These are phyloP conservation scores for Sarcophaga caerulescens DNA, from an alignment of 2,888 invertebrate species.

Conservation along the genomic window DNA sequence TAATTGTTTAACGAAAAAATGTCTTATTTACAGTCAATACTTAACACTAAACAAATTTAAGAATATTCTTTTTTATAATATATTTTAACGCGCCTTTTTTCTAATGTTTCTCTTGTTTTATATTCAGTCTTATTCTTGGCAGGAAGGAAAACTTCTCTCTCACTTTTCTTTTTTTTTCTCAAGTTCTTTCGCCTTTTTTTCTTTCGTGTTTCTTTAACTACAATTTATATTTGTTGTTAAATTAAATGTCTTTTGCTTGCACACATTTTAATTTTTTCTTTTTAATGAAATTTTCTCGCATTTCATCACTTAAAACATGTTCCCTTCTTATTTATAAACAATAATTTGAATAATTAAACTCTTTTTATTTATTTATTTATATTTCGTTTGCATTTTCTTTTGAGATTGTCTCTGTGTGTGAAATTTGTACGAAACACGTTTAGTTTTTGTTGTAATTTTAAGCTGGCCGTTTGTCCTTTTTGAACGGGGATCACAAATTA, in stretches of 20 bases:
- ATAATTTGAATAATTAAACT: background rate
- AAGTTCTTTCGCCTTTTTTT: conserved; percentile 10
- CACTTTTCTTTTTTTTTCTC: conserved; percentile 8
- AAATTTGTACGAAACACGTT: background rate
- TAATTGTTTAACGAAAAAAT: background rate
- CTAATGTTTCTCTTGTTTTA: conserved; percentile 30
- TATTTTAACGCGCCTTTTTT: conserved; percentile 38
- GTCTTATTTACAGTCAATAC: background rate
- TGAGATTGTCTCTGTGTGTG: background rate
- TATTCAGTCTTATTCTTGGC: background rate
- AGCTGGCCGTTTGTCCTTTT: conserved; percentile 15
- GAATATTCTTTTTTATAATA: too few relatives aligned
- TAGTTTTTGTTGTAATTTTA: conserved; percentile 15
- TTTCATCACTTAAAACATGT: background rate
- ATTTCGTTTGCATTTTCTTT: background rate
- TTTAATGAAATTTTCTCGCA: background rate
- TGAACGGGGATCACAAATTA: conserved; percentile 20
- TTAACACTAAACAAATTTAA: background rate
- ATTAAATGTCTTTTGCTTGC: background rate
- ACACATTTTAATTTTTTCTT: conserved; percentile 2
- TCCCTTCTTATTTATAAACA: background rate
- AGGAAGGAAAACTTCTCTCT: conserved; percentile 9
- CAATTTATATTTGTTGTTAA: background rate
- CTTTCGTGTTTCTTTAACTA: conserved; percentile 3
- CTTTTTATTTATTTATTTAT: background rate